Conservation (phyloP, 2,797 vertebrate genomes). For the Valencia hispanica region DNA sequence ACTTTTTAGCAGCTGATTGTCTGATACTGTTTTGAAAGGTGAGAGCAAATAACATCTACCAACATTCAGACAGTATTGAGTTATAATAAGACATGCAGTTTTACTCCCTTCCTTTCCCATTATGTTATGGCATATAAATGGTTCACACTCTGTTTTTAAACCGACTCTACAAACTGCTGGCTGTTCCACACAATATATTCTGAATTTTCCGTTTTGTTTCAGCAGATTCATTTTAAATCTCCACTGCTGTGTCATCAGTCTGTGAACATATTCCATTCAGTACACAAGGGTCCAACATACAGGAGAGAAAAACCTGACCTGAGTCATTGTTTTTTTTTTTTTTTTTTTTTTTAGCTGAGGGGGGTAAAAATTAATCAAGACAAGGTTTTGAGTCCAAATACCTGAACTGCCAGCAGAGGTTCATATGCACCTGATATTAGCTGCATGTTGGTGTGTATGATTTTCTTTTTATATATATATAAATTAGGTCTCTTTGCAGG, state of each 20-base stretch:
- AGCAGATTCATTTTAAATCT: not conserved
- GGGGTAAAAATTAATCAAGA: not conserved
- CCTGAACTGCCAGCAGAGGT: not conserved
- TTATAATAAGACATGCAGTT: not conserved
- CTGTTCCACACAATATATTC: not conserved
- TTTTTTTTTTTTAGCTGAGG: not conserved
- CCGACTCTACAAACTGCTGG: not conserved
- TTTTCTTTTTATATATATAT: not conserved
- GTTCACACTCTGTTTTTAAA: not conserved
- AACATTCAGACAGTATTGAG: not conserved
- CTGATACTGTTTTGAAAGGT: not conserved
- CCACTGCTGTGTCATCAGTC: not conserved
- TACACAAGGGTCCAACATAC: not conserved
- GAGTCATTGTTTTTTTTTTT: not conserved
- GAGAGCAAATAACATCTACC: not conserved
- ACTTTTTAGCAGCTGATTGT: not conserved
- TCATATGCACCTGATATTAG: not conserved
- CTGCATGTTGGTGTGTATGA: not conserved
- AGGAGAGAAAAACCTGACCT: not conserved
- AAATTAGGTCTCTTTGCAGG: slow-evolving; percentile 34
- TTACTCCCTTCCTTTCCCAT: not conserved
- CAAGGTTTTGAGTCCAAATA: not conserved
- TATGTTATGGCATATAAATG: too few species aligned
- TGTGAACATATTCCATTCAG: not conserved
- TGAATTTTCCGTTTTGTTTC: not conserved